phyloP scores from a whole-genome alignment of 1,140 invertebrate species.

The Brachionus rotundiformis region DNA sequence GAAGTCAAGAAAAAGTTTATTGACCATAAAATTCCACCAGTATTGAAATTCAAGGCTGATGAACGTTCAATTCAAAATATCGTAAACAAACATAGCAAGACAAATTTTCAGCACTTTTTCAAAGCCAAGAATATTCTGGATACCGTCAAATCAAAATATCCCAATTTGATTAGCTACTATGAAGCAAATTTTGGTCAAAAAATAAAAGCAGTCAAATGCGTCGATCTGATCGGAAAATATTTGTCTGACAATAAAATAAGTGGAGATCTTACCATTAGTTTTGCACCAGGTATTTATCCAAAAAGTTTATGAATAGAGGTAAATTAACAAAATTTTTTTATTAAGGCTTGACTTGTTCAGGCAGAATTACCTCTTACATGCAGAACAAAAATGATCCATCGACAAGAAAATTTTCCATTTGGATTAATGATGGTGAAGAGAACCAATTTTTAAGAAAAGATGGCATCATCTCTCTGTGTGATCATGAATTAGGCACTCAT shows the following conservation, averaged over 20 bases:
- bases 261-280: conserved; percentile 30
- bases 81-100: conserved; percentile 34
- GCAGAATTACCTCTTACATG: conserved; percentile 34
- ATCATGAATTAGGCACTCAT: conserved; percentile 64
- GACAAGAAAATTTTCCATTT: conserved; percentile 43
- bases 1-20: conserved; percentile 48
- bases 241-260: conserved; percentile 35
- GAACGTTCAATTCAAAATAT: conserved; percentile 3
- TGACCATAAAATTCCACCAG: conserved; percentile 26
- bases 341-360: conserved; percentile 22
- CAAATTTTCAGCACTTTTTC: conserved; percentile 46
- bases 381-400: conserved; percentile 34
- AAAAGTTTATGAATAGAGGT: not conserved
- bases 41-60: conserved; percentile 44
- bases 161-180: conserved; percentile 21
- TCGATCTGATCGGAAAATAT: conserved; percentile 26
- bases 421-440: conserved; percentile 46
- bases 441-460: conserved; percentile 57
- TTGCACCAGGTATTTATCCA: conserved; percentile 10
- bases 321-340: not conserved
- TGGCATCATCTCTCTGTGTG: conserved; percentile 59
- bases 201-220: not conserved
- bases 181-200: conserved; percentile 40
- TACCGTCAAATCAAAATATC: conserved; percentile 20
- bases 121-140: conserved; percentile 42